These are phyloP conservation scores for Perca fluviatilis DNA, from an alignment of 2,113 vertebrate genomes.

Conservation along the genomic window DNA sequence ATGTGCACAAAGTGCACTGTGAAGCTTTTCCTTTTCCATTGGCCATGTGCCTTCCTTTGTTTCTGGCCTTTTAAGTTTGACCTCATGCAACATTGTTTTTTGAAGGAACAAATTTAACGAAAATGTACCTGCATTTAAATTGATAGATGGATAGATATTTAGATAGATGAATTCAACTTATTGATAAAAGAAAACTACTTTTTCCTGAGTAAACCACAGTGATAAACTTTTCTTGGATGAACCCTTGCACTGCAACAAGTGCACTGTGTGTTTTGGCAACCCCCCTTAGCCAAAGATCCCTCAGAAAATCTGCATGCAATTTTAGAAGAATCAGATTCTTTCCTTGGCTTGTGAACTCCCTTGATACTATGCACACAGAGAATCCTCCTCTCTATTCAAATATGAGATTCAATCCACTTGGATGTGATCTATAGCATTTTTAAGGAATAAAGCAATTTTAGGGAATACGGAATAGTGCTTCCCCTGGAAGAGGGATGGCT, in stretches of 20 bases:
- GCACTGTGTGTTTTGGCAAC: constrained; percentile 77
- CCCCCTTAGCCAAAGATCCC: constrained; percentile 64
- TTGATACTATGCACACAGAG: constrained; percentile 62
- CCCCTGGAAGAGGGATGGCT: constrained; percentile 94
- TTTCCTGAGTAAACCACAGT: constrained; percentile 60
- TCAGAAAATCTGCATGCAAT: constrained; percentile 74
- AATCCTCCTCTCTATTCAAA: constrained; percentile 73
- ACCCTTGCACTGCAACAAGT: constrained; percentile 83
- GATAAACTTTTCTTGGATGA: constrained; percentile 73
- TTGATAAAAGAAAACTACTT: constrained; percentile 21
- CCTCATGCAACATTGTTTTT: constrained; percentile 26
- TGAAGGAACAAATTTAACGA: background rate
- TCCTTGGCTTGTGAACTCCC: constrained; percentile 62
- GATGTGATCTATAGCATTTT: constrained; percentile 78
- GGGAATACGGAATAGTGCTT: constrained; percentile 83
- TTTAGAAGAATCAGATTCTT: constrained; percentile 77
- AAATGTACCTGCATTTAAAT: background rate
- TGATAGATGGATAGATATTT: background rate
- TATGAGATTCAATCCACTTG: constrained; percentile 77
- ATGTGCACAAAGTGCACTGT: constrained; percentile 66
- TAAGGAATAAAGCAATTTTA: constrained; percentile 79
- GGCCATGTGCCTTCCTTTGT: constrained; percentile 58
- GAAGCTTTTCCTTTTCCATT: constrained; percentile 66
- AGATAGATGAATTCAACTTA: constrained; percentile 20
- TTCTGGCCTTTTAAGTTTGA: constrained; percentile 41